Evolutionary conservation across 2,888 invertebrate genomes (phyloP).

Genomic region (Nesidiocoris tenuis): DNA sequence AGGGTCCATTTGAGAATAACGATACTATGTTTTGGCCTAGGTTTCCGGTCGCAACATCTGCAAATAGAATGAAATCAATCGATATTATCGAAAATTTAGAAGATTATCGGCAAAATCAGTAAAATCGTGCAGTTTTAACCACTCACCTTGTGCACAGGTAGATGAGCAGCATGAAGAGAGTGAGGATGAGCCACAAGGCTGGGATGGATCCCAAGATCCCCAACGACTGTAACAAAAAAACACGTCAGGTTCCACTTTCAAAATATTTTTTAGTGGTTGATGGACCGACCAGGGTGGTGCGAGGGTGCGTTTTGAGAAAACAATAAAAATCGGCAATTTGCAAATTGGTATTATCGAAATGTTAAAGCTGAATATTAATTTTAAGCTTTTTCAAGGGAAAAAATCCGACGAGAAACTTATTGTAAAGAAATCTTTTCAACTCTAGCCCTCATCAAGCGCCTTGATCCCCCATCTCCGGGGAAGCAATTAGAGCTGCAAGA

Average conservation of each 20-base stretch:
- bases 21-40: conserved; percentile 83
- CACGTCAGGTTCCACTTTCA: too few species aligned
- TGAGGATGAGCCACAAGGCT: conserved; percentile 89
- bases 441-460: conserved; percentile 8
- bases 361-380: too few species aligned
- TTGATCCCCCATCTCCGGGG: neutral
- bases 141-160: conserved; percentile 73
- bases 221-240: conserved; percentile 68
- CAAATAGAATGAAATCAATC: neutral
- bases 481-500: conserved; percentile 9
- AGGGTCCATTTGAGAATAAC: conserved; percentile 68
- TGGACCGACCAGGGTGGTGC: too few species aligned
- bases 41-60: conserved; percentile 90
- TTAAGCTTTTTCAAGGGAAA: too few species aligned
- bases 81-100: neutral
- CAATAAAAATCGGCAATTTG: too few species aligned
- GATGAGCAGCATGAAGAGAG: conserved; percentile 81
- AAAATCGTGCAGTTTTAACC: too few species aligned
- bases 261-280: too few species aligned
- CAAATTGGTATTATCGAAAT: too few species aligned
- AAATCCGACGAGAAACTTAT: neutral
- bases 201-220: conserved; percentile 91
- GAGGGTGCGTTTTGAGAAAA: too few species aligned
- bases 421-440: neutral
- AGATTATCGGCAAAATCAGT: too few species aligned